phyloP scores from a whole-genome alignment of 2,113 vertebrate species.

The Tinamus guttatus region DNA sequence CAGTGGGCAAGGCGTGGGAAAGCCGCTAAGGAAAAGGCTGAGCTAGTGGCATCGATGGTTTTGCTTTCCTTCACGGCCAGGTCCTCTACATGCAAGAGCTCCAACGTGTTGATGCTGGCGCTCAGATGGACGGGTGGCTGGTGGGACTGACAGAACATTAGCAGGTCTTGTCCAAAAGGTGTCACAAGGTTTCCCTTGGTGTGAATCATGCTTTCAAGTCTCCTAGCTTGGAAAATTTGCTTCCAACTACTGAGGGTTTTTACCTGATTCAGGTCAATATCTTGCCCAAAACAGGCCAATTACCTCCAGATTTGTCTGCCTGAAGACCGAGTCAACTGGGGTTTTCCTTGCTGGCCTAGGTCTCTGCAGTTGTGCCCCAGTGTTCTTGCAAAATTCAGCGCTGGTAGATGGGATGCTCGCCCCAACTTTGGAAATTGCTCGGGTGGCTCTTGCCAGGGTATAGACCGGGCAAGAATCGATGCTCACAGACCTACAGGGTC shows the following conservation, averaged over 20 bases:
- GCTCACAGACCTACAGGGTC: background rate
- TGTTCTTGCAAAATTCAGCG: background rate
- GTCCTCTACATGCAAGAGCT: background rate
- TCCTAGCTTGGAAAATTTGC: background rate
- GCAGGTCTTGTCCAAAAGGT: background rate
- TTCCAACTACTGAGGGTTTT: background rate
- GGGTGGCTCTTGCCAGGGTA: too few species aligned
- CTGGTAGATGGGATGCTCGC: background rate
- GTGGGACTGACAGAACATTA: accelerated
- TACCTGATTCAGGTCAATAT: background rate
- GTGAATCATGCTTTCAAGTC: background rate
- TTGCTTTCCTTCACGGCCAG: background rate
- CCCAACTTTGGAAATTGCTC: too few species aligned
- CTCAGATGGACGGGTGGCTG: background rate
- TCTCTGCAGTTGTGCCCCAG: background rate
- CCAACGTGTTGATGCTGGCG: background rate
- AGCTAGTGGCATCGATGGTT: background rate
- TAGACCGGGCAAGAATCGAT: background rate
- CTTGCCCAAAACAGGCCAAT: background rate
- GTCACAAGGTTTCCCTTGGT: background rate
- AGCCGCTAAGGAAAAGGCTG: background rate
- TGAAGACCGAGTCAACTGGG: background rate
- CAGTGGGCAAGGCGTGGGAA: conserved; percentile 25
- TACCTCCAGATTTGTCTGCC: background rate
- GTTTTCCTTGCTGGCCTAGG: background rate